Conservation (phyloP, 1,140 invertebrate genomes). For the Diachasmimorpha longicaudata region DNA sequence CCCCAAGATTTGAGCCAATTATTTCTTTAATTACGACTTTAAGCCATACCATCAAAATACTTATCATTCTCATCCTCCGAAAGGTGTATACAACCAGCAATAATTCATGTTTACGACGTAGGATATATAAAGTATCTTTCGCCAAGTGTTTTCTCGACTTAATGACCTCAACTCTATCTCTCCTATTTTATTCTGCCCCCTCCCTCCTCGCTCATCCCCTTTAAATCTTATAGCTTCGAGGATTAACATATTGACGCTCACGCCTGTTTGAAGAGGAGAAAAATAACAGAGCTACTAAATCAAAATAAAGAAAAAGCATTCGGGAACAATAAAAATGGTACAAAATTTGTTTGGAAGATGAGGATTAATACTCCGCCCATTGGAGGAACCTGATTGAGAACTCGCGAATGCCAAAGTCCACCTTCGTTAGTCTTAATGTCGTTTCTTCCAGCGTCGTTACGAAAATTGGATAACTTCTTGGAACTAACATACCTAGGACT, state of each 20-base stretch:
- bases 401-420: constrained; percentile 25
- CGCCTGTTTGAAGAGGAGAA: constrained; percentile 40
- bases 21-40: constrained; percentile 3
- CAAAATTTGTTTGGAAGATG: constrained; percentile 23
- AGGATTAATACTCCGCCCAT: constrained; percentile 51
- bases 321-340: neutral
- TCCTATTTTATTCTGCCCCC: neutral
- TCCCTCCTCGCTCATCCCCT: neutral
- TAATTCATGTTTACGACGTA: constrained; percentile 63
- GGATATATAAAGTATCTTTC: constrained; percentile 21
- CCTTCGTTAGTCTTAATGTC: constrained; percentile 47
- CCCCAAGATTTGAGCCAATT: neutral
- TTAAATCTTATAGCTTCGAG: constrained; percentile 52
- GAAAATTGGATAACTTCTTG: constrained; percentile 24
- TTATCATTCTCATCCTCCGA: neutral
- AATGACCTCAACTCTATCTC: constrained; percentile 48
- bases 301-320: constrained; percentile 30
- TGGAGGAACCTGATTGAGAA: constrained; percentile 25
- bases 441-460: constrained; percentile 18
- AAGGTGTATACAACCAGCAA: constrained; percentile 38
- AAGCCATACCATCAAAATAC: neutral
- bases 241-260: constrained; percentile 62
- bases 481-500: constrained; percentile 16
- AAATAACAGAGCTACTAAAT: constrained; percentile 61
- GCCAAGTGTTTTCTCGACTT: constrained; percentile 37